Evolutionary conservation across 2,113 vertebrate species (phyloP).

Genomic region (Casuarius casuarius): DNA sequence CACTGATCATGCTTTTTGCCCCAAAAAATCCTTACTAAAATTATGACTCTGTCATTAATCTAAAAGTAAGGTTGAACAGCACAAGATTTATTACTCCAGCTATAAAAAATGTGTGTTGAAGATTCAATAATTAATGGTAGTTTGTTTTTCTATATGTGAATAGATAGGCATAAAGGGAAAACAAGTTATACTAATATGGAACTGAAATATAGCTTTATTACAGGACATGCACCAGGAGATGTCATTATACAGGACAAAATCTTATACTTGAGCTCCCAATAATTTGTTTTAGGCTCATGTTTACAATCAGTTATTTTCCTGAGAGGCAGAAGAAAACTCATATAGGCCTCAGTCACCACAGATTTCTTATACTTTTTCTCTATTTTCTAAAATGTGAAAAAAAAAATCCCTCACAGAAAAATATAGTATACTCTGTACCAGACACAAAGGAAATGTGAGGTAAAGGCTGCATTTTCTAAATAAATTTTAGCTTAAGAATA

Average conservation of each 20-base stretch:
- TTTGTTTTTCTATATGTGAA: not conserved
- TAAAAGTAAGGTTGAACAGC: not conserved
- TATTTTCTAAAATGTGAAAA: not conserved
- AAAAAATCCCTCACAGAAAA: not conserved
- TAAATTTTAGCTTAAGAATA: not conserved
- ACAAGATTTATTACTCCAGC: accelerated
- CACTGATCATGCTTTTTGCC: accelerated
- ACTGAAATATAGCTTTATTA: not conserved
- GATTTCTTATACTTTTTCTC: not conserved
- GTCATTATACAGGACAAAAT: not conserved
- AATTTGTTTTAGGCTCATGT: not conserved
- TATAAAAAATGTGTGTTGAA: not conserved
- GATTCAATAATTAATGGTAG: not conserved
- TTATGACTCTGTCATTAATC: not conserved
- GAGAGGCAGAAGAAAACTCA: not conserved
- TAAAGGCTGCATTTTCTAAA: not conserved
- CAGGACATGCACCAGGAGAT: not conserved
- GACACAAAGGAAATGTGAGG: not conserved
- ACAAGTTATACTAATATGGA: not conserved
- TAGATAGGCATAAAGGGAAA: not conserved
- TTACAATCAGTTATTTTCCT: not conserved
- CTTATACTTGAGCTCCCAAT: not conserved
- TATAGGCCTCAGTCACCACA: not conserved
- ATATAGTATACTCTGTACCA: not conserved
- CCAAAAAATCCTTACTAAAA: not conserved